Percentiles rank a stretch among this genome's conserved stretches.
phyloP scores from a whole-genome alignment of 2,888 invertebrate genomes.

The Drosophila parthenogenetica region DNA sequence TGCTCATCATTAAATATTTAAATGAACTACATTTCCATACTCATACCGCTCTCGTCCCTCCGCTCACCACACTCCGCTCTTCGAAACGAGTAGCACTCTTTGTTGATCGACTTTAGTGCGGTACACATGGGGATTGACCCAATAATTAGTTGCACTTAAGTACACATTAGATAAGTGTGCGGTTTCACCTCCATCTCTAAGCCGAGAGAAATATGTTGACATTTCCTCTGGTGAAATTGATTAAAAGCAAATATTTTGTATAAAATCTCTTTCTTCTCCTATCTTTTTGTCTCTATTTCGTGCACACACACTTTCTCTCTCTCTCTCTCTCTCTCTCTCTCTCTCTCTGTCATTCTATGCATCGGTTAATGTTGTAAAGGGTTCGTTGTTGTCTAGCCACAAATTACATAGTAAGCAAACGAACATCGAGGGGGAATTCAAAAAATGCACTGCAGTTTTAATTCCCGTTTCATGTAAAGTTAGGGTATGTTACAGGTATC shows the following conservation, averaged over 20 bases:
- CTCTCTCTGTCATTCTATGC: background rate
- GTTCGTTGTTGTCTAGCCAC: slow-evolving; percentile 25
- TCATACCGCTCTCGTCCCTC: background rate
- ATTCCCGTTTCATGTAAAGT: background rate
- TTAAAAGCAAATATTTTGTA: slow-evolving; percentile 52
- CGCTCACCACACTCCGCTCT: background rate
- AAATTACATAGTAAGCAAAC: slow-evolving; percentile 30
- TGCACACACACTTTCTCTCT: too few species aligned
- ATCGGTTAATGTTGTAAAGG: slow-evolving; percentile 6
- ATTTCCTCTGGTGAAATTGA: slow-evolving; percentile 53
- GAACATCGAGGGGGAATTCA: slow-evolving; percentile 6
- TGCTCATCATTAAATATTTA: slow-evolving; percentile 66
- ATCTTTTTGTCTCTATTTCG: background rate
- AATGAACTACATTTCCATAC: slow-evolving; percentile 59
- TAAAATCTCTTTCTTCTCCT: slow-evolving; percentile 18
- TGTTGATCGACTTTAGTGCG: slow-evolving; percentile 23
- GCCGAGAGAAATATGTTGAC: slow-evolving; percentile 31
- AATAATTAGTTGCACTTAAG: slow-evolving; percentile 71
- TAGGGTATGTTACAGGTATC: too few species aligned
- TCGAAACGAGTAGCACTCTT: slow-evolving; percentile 13
- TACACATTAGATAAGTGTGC: slow-evolving; percentile 66
- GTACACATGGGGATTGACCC: slow-evolving; percentile 42
- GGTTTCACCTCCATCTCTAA: slow-evolving; percentile 13
- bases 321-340: background rate
- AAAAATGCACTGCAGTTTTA: slow-evolving; percentile 8